phyloP scores from a whole-genome alignment of 2,888 invertebrate genomes.

The Harpalus rubripes region DNA sequence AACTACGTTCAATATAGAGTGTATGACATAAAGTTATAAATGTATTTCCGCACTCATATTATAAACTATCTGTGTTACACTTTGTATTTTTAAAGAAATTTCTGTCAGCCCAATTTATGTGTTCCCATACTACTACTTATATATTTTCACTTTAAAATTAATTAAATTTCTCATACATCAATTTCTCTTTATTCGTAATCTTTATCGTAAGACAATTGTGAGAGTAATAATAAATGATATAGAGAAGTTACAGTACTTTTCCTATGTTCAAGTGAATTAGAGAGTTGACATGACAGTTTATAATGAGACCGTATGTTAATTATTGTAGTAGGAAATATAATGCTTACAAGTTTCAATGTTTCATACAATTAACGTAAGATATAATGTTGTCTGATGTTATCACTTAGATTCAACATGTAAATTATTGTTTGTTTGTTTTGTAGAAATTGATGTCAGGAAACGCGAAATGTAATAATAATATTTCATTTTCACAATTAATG shows the following conservation, averaged over 20 bases:
- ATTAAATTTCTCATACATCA: slow-evolving; percentile 15
- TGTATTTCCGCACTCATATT: slow-evolving; percentile 8
- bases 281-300: neutral
- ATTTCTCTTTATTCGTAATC: neutral
- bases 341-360: slow-evolving; percentile 21
- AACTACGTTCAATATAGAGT: neutral
- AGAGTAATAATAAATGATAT: neutral
- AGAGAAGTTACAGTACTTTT: neutral
- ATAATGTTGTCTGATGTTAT: slow-evolving; percentile 27
- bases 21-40: neutral
- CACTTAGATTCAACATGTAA: slow-evolving; percentile 8
- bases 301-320: slow-evolving; percentile 22
- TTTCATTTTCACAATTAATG: slow-evolving; percentile 1
- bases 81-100: slow-evolving; percentile 15
- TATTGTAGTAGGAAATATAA: slow-evolving; percentile 26
- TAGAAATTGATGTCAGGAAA: slow-evolving; percentile 17
- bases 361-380: slow-evolving; percentile 15
- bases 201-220: slow-evolving; percentile 15
- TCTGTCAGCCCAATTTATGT: slow-evolving; percentile 45
- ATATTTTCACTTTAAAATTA: slow-evolving; percentile 42
- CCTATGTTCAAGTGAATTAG: neutral
- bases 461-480: slow-evolving; percentile 23
- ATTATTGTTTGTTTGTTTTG: slow-evolving; percentile 37
- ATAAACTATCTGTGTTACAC: slow-evolving; percentile 9
- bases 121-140: neutral